Percentiles rank a stretch among this genome's conserved stretches.
Conservation (phyloP, 2,797 vertebrate species). For the Mormyrops attenuatus region DNA sequence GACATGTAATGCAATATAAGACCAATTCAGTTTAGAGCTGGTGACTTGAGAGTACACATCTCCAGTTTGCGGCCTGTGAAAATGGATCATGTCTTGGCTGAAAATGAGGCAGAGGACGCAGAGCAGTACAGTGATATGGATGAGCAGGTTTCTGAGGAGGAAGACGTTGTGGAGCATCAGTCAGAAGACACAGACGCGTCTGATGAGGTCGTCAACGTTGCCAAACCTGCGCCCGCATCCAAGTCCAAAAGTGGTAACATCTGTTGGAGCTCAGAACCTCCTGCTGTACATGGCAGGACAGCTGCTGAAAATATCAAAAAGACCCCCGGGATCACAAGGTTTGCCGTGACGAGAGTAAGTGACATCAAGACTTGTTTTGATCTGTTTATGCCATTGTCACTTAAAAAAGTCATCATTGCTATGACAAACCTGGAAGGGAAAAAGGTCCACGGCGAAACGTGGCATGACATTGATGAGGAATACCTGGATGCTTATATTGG, state of each 20-base stretch:
- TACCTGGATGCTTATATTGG: slow-evolving; percentile 23
- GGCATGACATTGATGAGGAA: slow-evolving; percentile 20
- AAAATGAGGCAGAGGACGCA: slow-evolving; percentile 5
- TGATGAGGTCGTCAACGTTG: neutral
- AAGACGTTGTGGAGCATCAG: neutral
- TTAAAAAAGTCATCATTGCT: slow-evolving; percentile 7
- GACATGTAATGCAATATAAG: neutral
- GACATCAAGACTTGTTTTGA: slow-evolving; percentile 30
- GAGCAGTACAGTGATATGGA: neutral
- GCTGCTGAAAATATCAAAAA: slow-evolving; percentile 20
- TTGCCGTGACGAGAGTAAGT: neutral
- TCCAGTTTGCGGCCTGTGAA: neutral
- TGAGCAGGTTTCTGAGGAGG: neutral
- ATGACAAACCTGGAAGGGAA: slow-evolving; percentile 35
- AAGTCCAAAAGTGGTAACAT: neutral
- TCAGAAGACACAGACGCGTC: neutral
- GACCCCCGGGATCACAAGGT: slow-evolving; percentile 20
- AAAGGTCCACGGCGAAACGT: neutral
- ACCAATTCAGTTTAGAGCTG: neutral
- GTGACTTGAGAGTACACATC: neutral
- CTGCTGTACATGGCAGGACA: neutral
- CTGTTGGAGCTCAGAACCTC: neutral
- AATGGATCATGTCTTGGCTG: neutral
- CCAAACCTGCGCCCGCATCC: too few species aligned
- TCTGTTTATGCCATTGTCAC: slow-evolving; percentile 8